phyloP scores from a whole-genome alignment of 2,888 invertebrate species.

The Zaprionus bogoriensis region DNA sequence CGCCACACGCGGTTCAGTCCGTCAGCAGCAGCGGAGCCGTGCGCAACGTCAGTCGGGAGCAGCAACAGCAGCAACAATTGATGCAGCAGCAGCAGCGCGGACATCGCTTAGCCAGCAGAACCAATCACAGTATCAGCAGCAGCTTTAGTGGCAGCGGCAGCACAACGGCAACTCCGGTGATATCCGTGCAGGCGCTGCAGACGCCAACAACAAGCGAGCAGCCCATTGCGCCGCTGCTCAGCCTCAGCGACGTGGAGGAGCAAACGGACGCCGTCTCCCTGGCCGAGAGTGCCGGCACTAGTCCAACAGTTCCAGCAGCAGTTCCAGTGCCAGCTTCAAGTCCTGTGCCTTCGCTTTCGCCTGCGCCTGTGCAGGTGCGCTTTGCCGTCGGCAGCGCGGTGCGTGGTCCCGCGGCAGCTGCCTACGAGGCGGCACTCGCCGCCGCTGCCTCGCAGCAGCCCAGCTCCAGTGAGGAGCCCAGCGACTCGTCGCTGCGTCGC shows the following conservation, averaged over 20 bases:
- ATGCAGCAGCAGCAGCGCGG: constrained; percentile 70
- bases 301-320: too few species aligned
- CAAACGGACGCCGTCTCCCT: constrained; percentile 63
- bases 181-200: constrained; percentile 39
- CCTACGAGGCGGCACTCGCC: constrained; percentile 50
- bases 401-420: constrained; percentile 57
- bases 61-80: constrained; percentile 4
- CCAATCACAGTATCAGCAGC: constrained; percentile 41
- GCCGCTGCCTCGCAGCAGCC: constrained; percentile 54
- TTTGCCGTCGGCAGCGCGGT: constrained; percentile 82
- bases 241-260: constrained; percentile 60
- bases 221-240: constrained; percentile 7
- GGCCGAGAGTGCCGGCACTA: constrained; percentile 79
- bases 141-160: constrained; percentile 34
- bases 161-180: constrained; percentile 44
- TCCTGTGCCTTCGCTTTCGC: background rate
- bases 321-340: too few species aligned
- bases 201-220: constrained; percentile 40
- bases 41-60: constrained; percentile 36
- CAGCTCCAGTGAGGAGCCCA: constrained; percentile 69
- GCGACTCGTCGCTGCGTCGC: constrained; percentile 84
- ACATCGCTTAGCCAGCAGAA: constrained; percentile 77
- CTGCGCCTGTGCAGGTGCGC: constrained; percentile 48
- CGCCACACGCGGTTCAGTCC: constrained; percentile 41
- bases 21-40: constrained; percentile 54